A percentile compares a stretch with the other conserved stretches of the same genome.
These are phyloP conservation scores for Lasioglossum albipes DNA, from an alignment of 1,140 invertebrate genomes.

Conservation along the genomic window DNA sequence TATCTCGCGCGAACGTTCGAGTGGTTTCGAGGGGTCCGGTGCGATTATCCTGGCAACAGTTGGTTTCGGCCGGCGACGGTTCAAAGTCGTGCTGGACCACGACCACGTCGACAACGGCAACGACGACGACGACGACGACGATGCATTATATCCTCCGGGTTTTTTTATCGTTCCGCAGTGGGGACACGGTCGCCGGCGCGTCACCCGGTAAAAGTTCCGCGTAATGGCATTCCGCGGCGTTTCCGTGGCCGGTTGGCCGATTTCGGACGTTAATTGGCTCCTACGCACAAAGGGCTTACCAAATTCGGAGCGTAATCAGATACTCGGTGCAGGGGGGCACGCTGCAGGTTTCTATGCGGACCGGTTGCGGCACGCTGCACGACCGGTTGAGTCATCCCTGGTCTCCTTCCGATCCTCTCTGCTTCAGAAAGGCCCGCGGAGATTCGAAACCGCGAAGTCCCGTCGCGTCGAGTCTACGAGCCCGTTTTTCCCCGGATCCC, in stretches of 20 bases:
- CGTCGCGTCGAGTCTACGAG: slow-evolving; percentile 15
- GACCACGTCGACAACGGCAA: too few relatives aligned
- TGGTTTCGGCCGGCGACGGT: slow-evolving; percentile 27
- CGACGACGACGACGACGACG: not conserved
- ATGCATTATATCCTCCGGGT: not conserved
- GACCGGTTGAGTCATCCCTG: slow-evolving; percentile 34
- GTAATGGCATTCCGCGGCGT: slow-evolving; percentile 29
- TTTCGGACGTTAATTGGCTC: slow-evolving; percentile 48
- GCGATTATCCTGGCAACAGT: slow-evolving; percentile 47
- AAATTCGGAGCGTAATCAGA: slow-evolving; percentile 53
- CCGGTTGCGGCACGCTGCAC: slow-evolving; percentile 21
- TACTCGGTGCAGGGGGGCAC: slow-evolving; percentile 29
- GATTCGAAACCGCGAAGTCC: slow-evolving; percentile 55
- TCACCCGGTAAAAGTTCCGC: not conserved
- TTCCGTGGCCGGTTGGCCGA: slow-evolving; percentile 18
- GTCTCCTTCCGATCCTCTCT: slow-evolving; percentile 16
- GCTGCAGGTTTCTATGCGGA: slow-evolving; percentile 49
- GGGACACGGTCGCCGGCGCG: not conserved
- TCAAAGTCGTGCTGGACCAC: slow-evolving; percentile 12
- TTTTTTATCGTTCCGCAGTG: slow-evolving; percentile 14
- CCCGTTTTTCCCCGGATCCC: slow-evolving; percentile 34
- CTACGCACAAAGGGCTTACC: slow-evolving; percentile 22
- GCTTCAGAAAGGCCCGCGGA: not conserved
- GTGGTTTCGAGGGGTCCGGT: not conserved
- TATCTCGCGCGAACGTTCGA: slow-evolving; percentile 53